These are phyloP conservation scores for Rhorus exstirpatorius DNA, from an alignment of 2,888 invertebrate species.

Conservation along the genomic window DNA sequence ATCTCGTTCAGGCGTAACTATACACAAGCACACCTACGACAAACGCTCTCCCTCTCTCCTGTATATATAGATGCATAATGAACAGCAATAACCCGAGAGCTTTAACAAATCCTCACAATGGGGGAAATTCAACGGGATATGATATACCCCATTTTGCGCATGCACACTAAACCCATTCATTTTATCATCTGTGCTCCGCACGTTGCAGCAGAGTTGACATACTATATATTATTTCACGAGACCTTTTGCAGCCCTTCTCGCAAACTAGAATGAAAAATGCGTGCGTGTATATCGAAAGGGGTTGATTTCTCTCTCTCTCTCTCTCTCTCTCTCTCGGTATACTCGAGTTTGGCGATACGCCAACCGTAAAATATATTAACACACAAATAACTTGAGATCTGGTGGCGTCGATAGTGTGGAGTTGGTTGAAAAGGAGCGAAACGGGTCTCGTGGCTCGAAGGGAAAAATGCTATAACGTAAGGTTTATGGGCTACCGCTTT, in stretches of 20 bases:
- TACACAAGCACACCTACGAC: conserved; percentile 29
- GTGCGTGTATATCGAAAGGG: conserved; percentile 66
- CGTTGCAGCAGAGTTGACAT: background rate
- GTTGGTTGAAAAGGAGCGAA: conserved; percentile 4
- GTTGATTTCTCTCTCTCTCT: conserved; percentile 55
- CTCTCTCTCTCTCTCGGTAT: conserved; percentile 13
- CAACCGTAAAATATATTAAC: conserved; percentile 79
- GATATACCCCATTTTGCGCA: conserved; percentile 13
- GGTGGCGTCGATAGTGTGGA: conserved; percentile 48
- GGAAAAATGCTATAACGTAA: conserved; percentile 69
- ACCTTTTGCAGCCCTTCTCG: conserved; percentile 26
- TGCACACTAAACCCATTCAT: conserved; percentile 21
- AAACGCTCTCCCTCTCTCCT: background rate
- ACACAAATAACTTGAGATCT: conserved; percentile 78
- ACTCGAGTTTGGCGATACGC: conserved; percentile 72
- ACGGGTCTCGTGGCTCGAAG: background rate
- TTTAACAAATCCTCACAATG: background rate
- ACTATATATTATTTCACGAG: conserved; percentile 34
- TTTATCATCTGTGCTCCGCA: conserved; percentile 24
- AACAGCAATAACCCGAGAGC: conserved; percentile 1
- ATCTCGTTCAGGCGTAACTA: conserved; percentile 45
- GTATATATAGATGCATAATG: conserved; percentile 23
- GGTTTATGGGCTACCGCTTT: conserved; percentile 73
- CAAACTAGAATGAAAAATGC: conserved; percentile 3
- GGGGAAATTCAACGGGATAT: background rate